Evolutionary conservation across 2,113 vertebrate species (phyloP), one percentile per base, ranked within the genome.

Genomic region (Donacobius atricapilla): DNA sequence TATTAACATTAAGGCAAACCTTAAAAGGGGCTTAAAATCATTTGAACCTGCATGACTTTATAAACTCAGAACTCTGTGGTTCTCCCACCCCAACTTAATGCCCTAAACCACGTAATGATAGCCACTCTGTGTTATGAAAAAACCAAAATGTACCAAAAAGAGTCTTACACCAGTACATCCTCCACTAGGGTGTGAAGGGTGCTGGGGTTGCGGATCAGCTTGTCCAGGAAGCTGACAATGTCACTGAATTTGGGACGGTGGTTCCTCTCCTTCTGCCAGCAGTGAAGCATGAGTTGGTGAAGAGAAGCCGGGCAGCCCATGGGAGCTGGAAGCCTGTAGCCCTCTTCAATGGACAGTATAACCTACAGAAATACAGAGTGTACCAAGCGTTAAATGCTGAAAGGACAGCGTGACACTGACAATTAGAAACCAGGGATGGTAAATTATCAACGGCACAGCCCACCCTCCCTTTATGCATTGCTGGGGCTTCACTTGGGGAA

Each of bases 251-350:
- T 99, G 44, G 99, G 99, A 83, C 99, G 98, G 96, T 99, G 99
- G 95, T 97, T 99, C 97, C 99, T 98, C 96, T 99, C 99, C 95
- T 99, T 99, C 97, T 99, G 99, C 99, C 99, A 99, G 96, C 99
- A 99, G 93, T 99, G 99, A 86, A 99, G 98, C 99, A 99, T 99
- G 53, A 99, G 97, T 6, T 99, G 99, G 95, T 99, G 99, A 68
- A 99, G 98, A 42, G 99, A 99, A 47, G 98, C 98, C 23, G 99
- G 98, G 93, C 99, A 99, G 84, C 99, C 99, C 99, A 99, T 99
- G 13, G 99, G 99, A 64, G 99, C 99, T 15, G 99, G 99, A 58
- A 99, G 99, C 91, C 99, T 98, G 96, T 99, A 99, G 70, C 99
- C 99, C 97, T 99, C 99, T 94, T 99, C 99, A 64, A 99, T 99